Conservation (phyloP, 2,797 vertebrate genomes). For the Botia kubotai region DNA sequence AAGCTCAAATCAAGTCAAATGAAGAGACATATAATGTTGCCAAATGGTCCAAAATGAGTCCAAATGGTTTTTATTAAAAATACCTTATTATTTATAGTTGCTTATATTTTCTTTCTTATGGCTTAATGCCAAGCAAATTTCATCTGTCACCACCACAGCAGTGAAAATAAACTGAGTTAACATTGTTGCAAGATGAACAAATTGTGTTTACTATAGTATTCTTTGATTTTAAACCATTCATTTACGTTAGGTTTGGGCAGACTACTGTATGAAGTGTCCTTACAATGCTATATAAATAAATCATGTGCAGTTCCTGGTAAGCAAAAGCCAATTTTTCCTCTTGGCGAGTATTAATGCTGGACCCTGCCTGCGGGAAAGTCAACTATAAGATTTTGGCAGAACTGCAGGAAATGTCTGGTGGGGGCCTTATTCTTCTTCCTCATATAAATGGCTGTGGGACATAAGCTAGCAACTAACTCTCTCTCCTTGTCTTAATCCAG, state of each 20-base stretch:
- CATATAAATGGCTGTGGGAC: background rate
- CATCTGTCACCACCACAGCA: too few relatives aligned
- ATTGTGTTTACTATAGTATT: too few relatives aligned
- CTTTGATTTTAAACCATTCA: too few relatives aligned
- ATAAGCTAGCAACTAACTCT: background rate
- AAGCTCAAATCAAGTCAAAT: background rate
- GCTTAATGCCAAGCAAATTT: too few relatives aligned
- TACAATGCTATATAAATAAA: too few relatives aligned
- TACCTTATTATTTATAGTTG: too few relatives aligned
- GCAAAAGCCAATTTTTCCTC: background rate
- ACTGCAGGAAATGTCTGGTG: background rate
- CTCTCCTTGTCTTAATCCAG: slow-evolving; percentile 79
- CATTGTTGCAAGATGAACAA: too few relatives aligned
- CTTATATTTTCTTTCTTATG: too few relatives aligned
- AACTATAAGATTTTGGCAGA: background rate
- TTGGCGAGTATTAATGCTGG: background rate
- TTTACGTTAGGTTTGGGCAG: too few relatives aligned
- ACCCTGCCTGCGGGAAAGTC: background rate
- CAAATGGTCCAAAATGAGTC: background rate
- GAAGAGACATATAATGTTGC: background rate
- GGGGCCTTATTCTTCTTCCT: background rate
- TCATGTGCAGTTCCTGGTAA: too few relatives aligned
- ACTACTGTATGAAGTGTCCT: too few relatives aligned
- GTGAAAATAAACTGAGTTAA: too few relatives aligned
- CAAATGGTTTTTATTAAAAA: background rate